phyloP scores from a whole-genome alignment of 1,140 invertebrate genomes.

The Helicorthomorpha holstii region DNA sequence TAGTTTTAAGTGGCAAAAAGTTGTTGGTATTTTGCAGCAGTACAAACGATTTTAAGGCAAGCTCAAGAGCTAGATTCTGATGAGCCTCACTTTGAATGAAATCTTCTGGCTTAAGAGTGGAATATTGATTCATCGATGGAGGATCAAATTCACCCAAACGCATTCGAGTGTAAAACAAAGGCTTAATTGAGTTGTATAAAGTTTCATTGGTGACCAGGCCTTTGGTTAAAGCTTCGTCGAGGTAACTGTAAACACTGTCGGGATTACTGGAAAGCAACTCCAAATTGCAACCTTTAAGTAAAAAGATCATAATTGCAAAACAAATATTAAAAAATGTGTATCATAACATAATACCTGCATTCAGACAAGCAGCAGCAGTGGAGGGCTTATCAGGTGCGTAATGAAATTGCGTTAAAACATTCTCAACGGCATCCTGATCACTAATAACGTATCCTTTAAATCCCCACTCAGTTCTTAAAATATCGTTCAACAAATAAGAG shows the following conservation, averaged over 20 bases:
- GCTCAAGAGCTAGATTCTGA: slow-evolving; percentile 14
- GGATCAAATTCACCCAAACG: slow-evolving; percentile 23
- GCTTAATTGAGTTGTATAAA: slow-evolving; percentile 14
- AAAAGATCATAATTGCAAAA: neutral
- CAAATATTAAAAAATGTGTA: neutral
- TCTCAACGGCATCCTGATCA: slow-evolving; percentile 5
- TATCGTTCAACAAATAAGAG: slow-evolving; percentile 5
- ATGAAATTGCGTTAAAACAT: neutral
- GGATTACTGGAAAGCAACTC: slow-evolving; percentile 3
- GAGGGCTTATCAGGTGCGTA: neutral
- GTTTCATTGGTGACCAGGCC: slow-evolving; percentile 8
- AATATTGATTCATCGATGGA: slow-evolving; percentile 18
- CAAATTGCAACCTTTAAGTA: slow-evolving; percentile 7
- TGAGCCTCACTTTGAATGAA: slow-evolving; percentile 18
- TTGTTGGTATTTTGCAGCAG: slow-evolving; percentile 20
- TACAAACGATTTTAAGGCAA: slow-evolving; percentile 19
- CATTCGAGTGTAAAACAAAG: slow-evolving; percentile 24
- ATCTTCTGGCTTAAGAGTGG: slow-evolving; percentile 11
- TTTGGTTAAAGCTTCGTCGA: slow-evolving; percentile 7
- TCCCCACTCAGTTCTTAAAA: slow-evolving; percentile 8
- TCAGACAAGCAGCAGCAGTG: neutral
- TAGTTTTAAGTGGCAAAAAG: slow-evolving; percentile 15
- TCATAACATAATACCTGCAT: neutral
- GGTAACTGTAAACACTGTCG: neutral
- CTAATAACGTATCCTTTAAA: slow-evolving; percentile 10